These are phyloP conservation scores for Calcarius ornatus DNA, from an alignment of 2,113 vertebrate species.

Conservation along the genomic window DNA sequence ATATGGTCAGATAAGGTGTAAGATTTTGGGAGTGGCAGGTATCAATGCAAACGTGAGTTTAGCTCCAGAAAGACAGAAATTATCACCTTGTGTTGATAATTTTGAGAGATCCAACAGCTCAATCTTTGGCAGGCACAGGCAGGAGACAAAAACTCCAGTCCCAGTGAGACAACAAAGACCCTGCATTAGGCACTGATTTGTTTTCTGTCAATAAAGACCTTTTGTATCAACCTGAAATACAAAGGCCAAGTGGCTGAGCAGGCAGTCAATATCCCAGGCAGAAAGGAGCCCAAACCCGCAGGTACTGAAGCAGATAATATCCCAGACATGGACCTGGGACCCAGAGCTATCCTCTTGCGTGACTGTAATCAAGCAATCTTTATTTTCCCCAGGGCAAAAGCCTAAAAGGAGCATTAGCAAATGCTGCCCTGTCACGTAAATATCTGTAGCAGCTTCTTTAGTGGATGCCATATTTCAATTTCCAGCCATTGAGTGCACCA, in stretches of 20 bases:
- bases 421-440: constrained; percentile 34
- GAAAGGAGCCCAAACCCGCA: neutral
- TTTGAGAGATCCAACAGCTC: neutral
- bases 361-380: constrained; percentile 22
- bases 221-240: neutral
- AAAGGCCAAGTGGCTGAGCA: constrained; percentile 1
- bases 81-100: neutral
- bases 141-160: neutral
- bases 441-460: constrained; percentile 7
- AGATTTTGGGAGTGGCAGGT: neutral
- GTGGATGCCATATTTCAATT: constrained; percentile 20
- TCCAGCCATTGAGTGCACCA: neutral
- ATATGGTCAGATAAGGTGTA: neutral
- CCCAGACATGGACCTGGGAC: neutral
- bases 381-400: neutral
- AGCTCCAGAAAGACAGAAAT: neutral
- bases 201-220: constrained; percentile 4
- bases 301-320: constrained; percentile 24
- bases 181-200: neutral
- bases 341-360: neutral
- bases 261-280: constrained; percentile 18
- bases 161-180: neutral
- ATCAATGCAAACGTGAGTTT: neutral
- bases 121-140: neutral
- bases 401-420: constrained; percentile 24